Conservation (phyloP, 2,797 vertebrate genomes). For the Notoglanidium macrostoma region DNA sequence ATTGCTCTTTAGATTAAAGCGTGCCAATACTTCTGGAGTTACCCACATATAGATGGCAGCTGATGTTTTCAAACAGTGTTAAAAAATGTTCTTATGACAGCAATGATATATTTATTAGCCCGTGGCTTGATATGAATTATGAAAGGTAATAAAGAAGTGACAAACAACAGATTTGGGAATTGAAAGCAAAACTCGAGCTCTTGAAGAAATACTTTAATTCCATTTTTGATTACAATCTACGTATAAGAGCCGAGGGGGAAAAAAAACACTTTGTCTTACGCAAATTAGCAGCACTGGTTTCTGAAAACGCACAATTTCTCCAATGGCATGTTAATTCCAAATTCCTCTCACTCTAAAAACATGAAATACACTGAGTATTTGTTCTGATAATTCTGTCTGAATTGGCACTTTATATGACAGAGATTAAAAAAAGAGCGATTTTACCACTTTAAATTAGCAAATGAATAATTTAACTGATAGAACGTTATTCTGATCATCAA, state of each 20-base stretch:
- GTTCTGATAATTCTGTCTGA: not conserved
- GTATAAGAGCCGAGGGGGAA: not conserved
- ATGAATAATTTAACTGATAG: not conserved
- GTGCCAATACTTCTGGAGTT: not conserved
- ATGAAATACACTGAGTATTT: not conserved
- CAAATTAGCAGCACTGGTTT: constrained; percentile 22
- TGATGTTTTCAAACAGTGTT: not conserved
- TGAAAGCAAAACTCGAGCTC: not conserved
- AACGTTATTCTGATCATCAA: not conserved
- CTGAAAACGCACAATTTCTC: constrained; percentile 15
- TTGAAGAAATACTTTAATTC: constrained; percentile 9
- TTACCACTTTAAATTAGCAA: not conserved
- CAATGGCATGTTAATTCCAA: constrained; percentile 17
- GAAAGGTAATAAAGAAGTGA: not conserved
- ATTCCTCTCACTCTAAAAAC: not conserved
- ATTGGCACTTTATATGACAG: constrained; percentile 21
- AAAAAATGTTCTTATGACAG: not conserved
- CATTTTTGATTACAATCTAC: not conserved
- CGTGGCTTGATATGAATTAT: not conserved
- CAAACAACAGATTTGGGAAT: no score
- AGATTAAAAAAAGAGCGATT: not conserved
- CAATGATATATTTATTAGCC: not conserved
- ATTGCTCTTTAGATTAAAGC: not conserved
- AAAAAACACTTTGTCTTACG: constrained; percentile 1
- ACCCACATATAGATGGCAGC: not conserved